Conservation (phyloP, 1,140 invertebrate species). For the Drosophila paulistorum region DNA sequence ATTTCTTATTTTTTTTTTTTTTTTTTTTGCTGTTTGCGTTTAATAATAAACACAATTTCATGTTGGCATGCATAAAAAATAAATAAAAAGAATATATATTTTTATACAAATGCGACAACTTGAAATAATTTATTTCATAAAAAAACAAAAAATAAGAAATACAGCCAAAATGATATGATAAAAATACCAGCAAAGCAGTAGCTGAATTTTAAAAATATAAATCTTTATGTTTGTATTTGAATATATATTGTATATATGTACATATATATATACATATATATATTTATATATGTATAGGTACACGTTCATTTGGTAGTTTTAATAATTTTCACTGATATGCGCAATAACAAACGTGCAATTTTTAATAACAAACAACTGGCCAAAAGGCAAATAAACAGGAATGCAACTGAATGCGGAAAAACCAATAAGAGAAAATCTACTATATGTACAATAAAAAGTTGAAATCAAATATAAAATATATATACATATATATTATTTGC, state of each 20-base stretch:
- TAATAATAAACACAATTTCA: constrained; percentile 35
- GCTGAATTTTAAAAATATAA: background rate
- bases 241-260: background rate
- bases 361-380: constrained; percentile 73
- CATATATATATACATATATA: background rate
- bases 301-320: constrained; percentile 60
- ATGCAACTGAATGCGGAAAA: constrained; percentile 34
- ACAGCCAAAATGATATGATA: constrained; percentile 23
- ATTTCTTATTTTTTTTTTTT: constrained; percentile 24
- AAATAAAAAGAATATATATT: constrained; percentile 4
- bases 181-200: no score
- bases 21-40: constrained; percentile 25
- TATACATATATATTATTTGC: constrained; percentile 7
- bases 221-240: background rate
- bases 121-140: constrained; percentile 56
- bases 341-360: constrained; percentile 70
- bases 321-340: constrained; percentile 73
- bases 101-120: background rate
- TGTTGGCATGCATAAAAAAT: constrained; percentile 29
- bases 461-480: constrained; percentile 15
- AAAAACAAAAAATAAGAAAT: constrained; percentile 26
- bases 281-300: background rate
- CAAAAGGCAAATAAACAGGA: constrained; percentile 59
- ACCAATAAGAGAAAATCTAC: constrained; percentile 29
- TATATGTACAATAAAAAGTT: constrained; percentile 11